Conservation (phyloP, 2,113 vertebrate genomes). For the Poecilia latipinna region DNA sequence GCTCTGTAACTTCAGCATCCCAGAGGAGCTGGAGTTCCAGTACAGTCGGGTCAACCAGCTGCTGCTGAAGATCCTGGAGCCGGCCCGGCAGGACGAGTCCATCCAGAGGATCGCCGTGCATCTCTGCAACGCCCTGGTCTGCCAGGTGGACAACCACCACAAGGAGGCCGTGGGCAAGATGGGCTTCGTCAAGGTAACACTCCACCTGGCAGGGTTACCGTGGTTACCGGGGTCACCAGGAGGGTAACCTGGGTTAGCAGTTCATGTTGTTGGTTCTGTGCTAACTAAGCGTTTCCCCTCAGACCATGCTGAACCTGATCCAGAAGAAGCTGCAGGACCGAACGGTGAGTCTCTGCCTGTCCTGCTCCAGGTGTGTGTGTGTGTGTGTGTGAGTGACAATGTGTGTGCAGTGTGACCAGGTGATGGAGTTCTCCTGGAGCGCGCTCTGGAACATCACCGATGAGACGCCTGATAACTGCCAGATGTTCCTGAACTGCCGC, state of each 20-base stretch:
- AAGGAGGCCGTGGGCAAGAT: constrained; percentile 98
- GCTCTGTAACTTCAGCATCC: constrained; percentile 97
- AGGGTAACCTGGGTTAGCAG: too few species aligned
- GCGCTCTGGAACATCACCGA: constrained; percentile 99
- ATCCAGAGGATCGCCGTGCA: constrained; percentile 98
- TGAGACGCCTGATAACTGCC: constrained; percentile 97
- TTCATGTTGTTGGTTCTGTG: too few species aligned
- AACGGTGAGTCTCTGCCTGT: constrained; percentile 83
- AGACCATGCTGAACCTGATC: constrained; percentile 98
- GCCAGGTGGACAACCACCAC: constrained; percentile 98
- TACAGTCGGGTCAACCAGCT: constrained; percentile 94
- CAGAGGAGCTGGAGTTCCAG: constrained; percentile 97
- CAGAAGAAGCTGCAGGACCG: constrained; percentile 95
- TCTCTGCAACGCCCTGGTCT: constrained; percentile 96
- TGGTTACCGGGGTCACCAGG: too few species aligned
- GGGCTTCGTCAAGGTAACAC: constrained; percentile 94
- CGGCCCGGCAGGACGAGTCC: constrained; percentile 93
- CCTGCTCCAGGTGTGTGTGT: neutral
- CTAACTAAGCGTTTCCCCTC: constrained; percentile 13
- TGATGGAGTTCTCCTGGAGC: constrained; percentile 99
- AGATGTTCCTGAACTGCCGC: constrained; percentile 96
- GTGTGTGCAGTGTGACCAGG: constrained; percentile 90
- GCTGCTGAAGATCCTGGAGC: constrained; percentile 94
- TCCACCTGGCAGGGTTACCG: neutral
- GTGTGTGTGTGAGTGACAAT: constrained; percentile 37